Conservation (phyloP, 2,888 invertebrate species). For the Heliconius ethilla region DNA sequence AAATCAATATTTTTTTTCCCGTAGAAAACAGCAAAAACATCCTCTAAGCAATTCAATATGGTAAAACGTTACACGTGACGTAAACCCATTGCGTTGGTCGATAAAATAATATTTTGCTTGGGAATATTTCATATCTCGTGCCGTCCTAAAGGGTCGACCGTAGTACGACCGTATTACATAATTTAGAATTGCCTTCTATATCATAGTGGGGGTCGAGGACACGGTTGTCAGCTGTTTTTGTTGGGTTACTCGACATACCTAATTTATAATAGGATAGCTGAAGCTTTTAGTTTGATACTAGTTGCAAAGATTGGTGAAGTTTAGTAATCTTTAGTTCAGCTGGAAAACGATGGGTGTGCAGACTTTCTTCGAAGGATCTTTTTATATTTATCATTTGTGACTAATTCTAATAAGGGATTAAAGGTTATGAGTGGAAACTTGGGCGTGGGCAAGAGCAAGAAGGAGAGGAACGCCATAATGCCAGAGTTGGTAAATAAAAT, state of each 20-base stretch:
- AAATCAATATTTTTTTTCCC: neutral
- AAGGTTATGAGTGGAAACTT: too few relatives aligned
- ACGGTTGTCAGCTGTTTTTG: constrained; percentile 34
- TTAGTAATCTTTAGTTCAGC: neutral
- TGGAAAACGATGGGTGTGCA: neutral
- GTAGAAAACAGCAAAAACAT: neutral
- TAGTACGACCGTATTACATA: constrained; percentile 37
- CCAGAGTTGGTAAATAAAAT: too few relatives aligned
- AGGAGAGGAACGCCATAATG: too few relatives aligned
- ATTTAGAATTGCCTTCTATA: constrained; percentile 32
- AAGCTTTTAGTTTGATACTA: neutral
- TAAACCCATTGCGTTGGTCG: constrained; percentile 15
- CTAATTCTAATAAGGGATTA: neutral
- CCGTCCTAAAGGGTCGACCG: constrained; percentile 27
- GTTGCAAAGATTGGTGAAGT: neutral
- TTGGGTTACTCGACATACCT: neutral
- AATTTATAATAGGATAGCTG: neutral
- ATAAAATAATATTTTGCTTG: constrained; percentile 27
- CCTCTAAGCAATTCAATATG: constrained; percentile 5
- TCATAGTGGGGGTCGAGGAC: constrained; percentile 35
- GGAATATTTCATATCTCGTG: constrained; percentile 21
- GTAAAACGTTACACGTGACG: constrained; percentile 10
- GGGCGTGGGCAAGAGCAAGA: too few relatives aligned
- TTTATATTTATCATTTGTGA: neutral
- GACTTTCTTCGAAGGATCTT: neutral